These are phyloP conservation scores for Coreius guichenoti DNA, from an alignment of 2,797 vertebrate genomes.

Conservation along the genomic window DNA sequence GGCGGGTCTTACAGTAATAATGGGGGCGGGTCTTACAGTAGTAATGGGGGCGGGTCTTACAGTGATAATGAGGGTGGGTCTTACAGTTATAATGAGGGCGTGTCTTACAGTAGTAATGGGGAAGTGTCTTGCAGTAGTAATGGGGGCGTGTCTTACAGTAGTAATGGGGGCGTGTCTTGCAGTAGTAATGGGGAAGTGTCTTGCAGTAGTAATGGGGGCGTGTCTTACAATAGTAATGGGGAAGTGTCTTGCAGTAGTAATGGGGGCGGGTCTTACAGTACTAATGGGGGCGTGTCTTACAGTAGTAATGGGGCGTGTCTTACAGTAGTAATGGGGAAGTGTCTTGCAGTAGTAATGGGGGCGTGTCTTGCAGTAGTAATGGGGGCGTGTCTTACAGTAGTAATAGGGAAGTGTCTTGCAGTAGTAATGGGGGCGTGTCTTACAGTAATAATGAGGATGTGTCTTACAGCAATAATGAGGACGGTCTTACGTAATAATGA, in stretches of 20 bases:
- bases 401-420: background rate
- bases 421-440: background rate
- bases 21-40: background rate
- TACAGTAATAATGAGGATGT: background rate
- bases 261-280: background rate
- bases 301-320: background rate
- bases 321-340: background rate
- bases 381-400: no score
- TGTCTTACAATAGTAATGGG: background rate
- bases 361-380: no score
- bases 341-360: no score
- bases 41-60: accelerated
- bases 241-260: background rate
- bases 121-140: accelerated
- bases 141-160: accelerated
- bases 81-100: accelerated
- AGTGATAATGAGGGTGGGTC: accelerated
- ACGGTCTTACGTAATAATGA: no score
- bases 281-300: background rate
- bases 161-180: accelerated
- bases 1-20: accelerated
- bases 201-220: no score
- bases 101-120: background rate
- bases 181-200: accelerated
- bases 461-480: background rate